Evolutionary conservation across 2,113 vertebrate genomes (phyloP).

Genomic region (Alces alces): DNA sequence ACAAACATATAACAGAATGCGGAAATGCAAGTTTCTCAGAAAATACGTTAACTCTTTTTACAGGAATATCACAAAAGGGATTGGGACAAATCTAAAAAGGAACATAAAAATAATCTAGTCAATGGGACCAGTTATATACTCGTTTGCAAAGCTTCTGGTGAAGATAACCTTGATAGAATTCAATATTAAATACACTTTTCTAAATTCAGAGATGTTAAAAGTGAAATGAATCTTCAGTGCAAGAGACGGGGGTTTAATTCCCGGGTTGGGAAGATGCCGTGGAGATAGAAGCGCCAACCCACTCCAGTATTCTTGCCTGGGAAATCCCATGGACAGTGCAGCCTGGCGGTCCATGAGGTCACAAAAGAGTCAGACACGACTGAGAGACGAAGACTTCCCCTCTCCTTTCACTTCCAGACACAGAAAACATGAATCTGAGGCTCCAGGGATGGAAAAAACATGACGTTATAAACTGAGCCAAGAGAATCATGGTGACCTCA

Average conservation of each 20-base stretch:
- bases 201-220: not conserved
- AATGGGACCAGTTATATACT: not conserved
- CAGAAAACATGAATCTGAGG: not conserved
- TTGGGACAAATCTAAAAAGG: slow-evolving; percentile 45
- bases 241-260: not conserved
- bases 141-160: not conserved
- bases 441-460: not conserved
- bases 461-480: not conserved
- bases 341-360: not conserved
- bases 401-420: not conserved
- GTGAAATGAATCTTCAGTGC: not conserved
- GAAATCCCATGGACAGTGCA: not conserved
- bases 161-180: not conserved
- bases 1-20: slow-evolving; percentile 27
- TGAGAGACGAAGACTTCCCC: not conserved
- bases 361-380: not conserved
- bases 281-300: not conserved
- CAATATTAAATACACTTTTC: not conserved
- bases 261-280: not conserved
- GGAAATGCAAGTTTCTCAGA: slow-evolving; percentile 13
- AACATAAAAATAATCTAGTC: not conserved
- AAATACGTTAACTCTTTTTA: slow-evolving; percentile 36
- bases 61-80: not conserved
- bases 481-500: not conserved
- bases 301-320: not conserved